phyloP scores from a whole-genome alignment of 1,140 invertebrate genomes.

The Pogonomyrmex barbatus region DNA sequence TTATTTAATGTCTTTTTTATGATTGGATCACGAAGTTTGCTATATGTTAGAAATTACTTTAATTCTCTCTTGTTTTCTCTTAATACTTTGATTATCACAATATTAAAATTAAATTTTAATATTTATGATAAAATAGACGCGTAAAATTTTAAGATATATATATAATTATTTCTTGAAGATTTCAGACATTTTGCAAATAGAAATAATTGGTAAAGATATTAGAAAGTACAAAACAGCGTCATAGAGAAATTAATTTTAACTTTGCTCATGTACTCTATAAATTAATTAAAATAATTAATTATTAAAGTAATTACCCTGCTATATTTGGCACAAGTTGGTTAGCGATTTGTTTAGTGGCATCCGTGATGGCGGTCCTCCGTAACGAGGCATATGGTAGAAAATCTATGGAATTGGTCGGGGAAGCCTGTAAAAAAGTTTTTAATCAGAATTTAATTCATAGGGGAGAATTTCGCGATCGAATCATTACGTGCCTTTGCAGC shows the following conservation, averaged over 20 bases:
- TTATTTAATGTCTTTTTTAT: not conserved
- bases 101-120: not conserved
- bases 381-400: conserved; percentile 88
- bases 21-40: not conserved
- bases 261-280: not conserved
- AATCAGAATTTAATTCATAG: not conserved
- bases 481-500: conserved; percentile 76
- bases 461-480: not conserved
- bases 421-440: conserved; percentile 82
- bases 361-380: conserved; percentile 83
- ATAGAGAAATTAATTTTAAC: not conserved
- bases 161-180: not conserved
- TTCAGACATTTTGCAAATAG: not conserved
- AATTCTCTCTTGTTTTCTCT: too few relatives aligned
- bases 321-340: conserved; percentile 86
- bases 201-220: not conserved
- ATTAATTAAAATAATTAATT: not conserved
- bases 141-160: not conserved
- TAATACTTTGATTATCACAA: too few relatives aligned
- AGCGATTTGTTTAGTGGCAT: conserved; percentile 85
- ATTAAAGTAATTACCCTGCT: conserved; percentile 80
- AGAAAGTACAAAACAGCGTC: not conserved
- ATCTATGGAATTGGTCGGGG: conserved; percentile 88
- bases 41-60: too few relatives aligned
- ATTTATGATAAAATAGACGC: not conserved